Conservation (phyloP, 2,888 invertebrate genomes). For the Nomada flava region DNA sequence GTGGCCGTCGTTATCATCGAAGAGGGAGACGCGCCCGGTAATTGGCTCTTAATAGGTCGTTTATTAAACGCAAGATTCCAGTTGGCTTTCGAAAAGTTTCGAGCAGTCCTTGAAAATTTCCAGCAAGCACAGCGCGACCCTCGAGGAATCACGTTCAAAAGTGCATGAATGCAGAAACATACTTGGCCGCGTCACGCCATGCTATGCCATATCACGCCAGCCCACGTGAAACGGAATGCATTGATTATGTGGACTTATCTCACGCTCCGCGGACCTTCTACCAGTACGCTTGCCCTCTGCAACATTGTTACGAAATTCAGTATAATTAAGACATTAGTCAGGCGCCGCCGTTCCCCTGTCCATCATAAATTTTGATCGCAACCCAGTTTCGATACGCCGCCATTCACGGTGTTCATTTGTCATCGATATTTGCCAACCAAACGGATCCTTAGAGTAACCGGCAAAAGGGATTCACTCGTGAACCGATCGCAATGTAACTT, state of each 20-base stretch:
- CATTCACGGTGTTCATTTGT: no score
- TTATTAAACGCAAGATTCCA: slow-evolving; percentile 3
- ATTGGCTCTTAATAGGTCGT: slow-evolving; percentile 30
- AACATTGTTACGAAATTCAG: slow-evolving; percentile 4
- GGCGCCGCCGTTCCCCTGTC: not conserved
- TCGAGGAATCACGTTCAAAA: slow-evolving; percentile 43
- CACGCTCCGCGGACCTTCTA: slow-evolving; percentile 50
- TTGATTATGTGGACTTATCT: slow-evolving; percentile 64
- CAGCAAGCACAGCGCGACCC: slow-evolving; percentile 25
- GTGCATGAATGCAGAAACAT: slow-evolving; percentile 53
- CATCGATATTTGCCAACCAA: no score
- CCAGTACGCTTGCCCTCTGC: not conserved
- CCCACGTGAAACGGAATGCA: slow-evolving; percentile 63
- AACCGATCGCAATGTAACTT: not conserved
- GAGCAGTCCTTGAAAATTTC: slow-evolving; percentile 56
- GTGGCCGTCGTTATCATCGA: not conserved
- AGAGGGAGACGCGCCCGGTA: not conserved
- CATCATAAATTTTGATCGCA: no score
- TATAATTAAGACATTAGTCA: slow-evolving; percentile 16
- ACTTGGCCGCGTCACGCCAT: slow-evolving; percentile 54
- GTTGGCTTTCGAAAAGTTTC: slow-evolving; percentile 48
- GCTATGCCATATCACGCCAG: slow-evolving; percentile 58
- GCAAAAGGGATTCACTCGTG: not conserved
- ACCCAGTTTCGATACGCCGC: no score
- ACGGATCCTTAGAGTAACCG: no score